phyloP scores from a whole-genome alignment of 2,888 invertebrate genomes.

The Podabrus alpinus region DNA sequence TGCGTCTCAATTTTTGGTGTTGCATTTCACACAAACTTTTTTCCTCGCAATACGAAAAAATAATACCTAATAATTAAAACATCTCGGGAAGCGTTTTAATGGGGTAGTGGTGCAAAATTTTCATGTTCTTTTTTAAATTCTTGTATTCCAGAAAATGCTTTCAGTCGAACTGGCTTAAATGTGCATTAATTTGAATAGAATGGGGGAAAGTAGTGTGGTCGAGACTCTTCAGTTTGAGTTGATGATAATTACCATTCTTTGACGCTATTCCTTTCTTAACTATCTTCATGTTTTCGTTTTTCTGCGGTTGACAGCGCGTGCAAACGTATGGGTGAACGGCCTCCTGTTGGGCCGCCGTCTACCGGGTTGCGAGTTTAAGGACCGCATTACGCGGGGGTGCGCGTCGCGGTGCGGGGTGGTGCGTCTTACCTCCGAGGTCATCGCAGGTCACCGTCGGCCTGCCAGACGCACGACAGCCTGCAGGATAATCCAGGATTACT shows the following conservation, averaged over 20 bases:
- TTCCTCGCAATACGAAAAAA: background rate
- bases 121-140: background rate
- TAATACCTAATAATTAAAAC: background rate
- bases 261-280: conserved; percentile 2
- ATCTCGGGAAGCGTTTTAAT: background rate
- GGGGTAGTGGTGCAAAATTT: background rate
- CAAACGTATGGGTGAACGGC: conserved; percentile 38
- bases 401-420: conserved; percentile 39
- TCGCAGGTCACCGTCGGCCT: conserved; percentile 41
- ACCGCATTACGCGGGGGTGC: conserved; percentile 38
- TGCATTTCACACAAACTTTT: background rate
- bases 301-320: conserved; percentile 24
- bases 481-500: conserved; percentile 40
- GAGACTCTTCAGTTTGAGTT: background rate
- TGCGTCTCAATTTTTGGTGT: conserved; percentile 34
- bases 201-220: background rate
- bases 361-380: conserved; percentile 45
- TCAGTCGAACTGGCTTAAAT: background rate
- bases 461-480: conserved; percentile 43
- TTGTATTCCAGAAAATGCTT: background rate
- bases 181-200: background rate
- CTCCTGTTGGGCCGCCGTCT: conserved; percentile 35
- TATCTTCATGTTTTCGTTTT: conserved; percentile 17
- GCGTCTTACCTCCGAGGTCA: conserved; percentile 43
- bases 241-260: conserved; percentile 11